Conservation (phyloP, 2,797 vertebrate genomes). For the Paratrypauchen microcephalus region DNA sequence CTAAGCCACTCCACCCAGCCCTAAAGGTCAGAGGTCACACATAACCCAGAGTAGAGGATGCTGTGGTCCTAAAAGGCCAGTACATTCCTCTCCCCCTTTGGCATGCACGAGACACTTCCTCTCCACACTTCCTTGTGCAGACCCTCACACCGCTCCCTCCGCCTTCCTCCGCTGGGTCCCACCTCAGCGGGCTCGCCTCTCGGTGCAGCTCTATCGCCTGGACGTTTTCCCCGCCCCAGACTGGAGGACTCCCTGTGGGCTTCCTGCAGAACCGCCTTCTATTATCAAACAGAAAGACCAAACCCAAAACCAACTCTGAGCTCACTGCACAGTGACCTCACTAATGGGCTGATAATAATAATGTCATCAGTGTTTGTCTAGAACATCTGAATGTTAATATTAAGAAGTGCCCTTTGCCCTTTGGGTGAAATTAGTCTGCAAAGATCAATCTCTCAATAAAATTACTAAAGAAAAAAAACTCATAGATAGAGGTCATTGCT, state of each 20-base stretch:
- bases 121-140: constrained; percentile 69
- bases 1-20: constrained; percentile 11
- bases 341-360: background rate
- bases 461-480: background rate
- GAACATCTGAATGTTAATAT: background rate
- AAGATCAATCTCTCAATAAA: background rate
- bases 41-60: constrained; percentile 36
- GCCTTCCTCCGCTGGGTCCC: constrained; percentile 33
- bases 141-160: constrained; percentile 8
- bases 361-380: background rate
- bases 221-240: constrained; percentile 67
- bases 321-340: constrained; percentile 15
- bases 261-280: constrained; percentile 82
- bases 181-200: constrained; percentile 21
- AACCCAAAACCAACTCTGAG: constrained; percentile 41
- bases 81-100: constrained; percentile 78
- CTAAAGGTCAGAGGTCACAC: constrained; percentile 30
- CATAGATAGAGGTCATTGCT: background rate
- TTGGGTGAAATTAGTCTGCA: background rate
- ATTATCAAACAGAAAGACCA: constrained; percentile 68
- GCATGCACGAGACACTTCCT: constrained; percentile 81
- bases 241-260: constrained; percentile 77
- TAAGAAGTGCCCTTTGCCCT: background rate
- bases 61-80: constrained; percentile 82
- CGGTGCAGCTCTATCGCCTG: constrained; percentile 39